Base-by-base conservation (phyloP, 2,797 vertebrate species). In the Enteromius unitaeniatus region DNA sequence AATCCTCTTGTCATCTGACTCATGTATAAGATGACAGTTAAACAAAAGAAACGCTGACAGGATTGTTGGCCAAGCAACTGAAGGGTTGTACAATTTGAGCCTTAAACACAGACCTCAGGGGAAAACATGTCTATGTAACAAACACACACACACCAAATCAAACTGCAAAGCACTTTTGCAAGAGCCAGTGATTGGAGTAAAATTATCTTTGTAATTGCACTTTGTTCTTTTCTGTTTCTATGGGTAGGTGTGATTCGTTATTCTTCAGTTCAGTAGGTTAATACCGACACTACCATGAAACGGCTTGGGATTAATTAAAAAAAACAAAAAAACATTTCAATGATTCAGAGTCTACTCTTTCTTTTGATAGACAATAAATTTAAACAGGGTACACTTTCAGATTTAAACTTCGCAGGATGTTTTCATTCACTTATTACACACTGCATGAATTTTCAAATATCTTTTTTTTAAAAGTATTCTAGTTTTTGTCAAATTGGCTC, bases 1-100 rank as follows among this genome's bases (percentile, higher is more conserved):
- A 72, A 49, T 84, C 58, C 26, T 80, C 62, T 74, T 74, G 31
- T 67, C 53, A 60, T 77, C 53, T 67, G 49, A 17, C 53, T 70
- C n/a, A 40, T 34, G 51, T 76, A 47, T 73, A 68, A 75, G 17
- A 74, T 1, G 9, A 60, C 72, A 49, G 28, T 68, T 34, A 21
- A 85, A 76, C 73, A 69, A 68, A 37, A 82, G 58, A 85, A 31
- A 49, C 1, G 4, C 42, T 72, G 80, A 49, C 53, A 45, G 53
- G 17, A 70, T 37, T 23, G 65, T 51, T 82, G 79, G 79, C 75
- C n/a, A 3, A 53, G 45, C 15, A 10, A 28, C 34, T 17, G 55
- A 34, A 40, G 67, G 15, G 21, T 70, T 34, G 53, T 23, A 45
- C 15, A 17, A 45, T 45, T 13, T 31, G 31, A 72, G 58, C 26